Evolutionary conservation across 1,140 invertebrate species (phyloP), one percentile per base, ranked within the genome.

Genomic region (Drosophila rhopaloa): DNA sequence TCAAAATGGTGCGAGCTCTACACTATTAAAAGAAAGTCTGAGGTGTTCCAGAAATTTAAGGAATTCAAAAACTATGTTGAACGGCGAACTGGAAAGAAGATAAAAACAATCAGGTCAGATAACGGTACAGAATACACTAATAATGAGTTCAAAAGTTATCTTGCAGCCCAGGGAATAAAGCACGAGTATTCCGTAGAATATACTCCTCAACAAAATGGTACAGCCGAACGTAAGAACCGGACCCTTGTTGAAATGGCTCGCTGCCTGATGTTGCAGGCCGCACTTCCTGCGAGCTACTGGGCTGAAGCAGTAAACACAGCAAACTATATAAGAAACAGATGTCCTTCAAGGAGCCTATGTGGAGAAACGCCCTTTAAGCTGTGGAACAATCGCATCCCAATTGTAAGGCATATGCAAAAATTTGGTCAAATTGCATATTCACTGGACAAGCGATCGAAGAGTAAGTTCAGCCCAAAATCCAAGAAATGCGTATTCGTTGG

Each of bases 401-500:
- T 54, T 38, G 48, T 56, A 27, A 41, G 19, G 24, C 54, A 56
- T 56, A 41, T 56, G 51, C 32, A 54, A 8, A 38, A 54, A 13
- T 37, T 54, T 13, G 32, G 32, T 24, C 10, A 54, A 54, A 38
- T 54, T 54, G 32, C 32, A 37, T 54, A 37, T 13, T 19, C 32
- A 13, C 51, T 73, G n/a, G 19, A 67, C 11, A 58, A 68, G 37
- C 19, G 32, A 14, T 37, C 16, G 2, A 58, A 51, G 11, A 37
- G 56, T 29, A 67, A 60, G 40, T 60, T 91, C 56, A 90, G 89
- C 67, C 46, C 75, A 54, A 93, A 92, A 60, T 74, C 81, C 44
- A 80, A 75, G 46, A 50, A 55, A 59, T 79, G 67, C n/a, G 79
- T 92, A 14, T 93, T 94, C 76, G 84, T 93, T 41, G 93, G 93